Evolutionary conservation across 2,888 invertebrate genomes (phyloP), one percentile per base, ranked within the genome.

Genomic region (Aphrophora alni): DNA sequence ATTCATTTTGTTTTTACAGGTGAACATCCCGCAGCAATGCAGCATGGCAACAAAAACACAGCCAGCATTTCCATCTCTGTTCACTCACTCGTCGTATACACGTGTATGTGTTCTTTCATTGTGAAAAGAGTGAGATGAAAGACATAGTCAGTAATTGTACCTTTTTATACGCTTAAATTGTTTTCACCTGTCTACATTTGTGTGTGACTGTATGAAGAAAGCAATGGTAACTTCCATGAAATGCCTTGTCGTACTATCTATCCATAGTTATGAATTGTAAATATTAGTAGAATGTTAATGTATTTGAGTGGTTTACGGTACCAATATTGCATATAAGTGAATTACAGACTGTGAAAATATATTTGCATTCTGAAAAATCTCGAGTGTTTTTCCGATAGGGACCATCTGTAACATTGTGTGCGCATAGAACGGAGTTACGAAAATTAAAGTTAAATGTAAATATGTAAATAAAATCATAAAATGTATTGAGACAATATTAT

Each of bases 21-120:
- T 82, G 94, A 94, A 89, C 93, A 94, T 89, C 94, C 94, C 74
- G 94, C 94, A 25, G 93, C 93, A 72, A 93, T 93, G 90, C 93
- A 93, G 88, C 91, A 93, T 88, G 93, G 92, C 85, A 92, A 92
- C 88, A 82, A 87, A 80, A 88, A 88, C 85, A 88, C 84, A 71
- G 84, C 83, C 38, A 83, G 83, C 75, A 82, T 81, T 69, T 80
- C 82, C 21, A 80, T 84, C 77, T 82, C 83, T 24, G 80, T 84
- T 0, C 82, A 83, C 74, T 78, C 78, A 4, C 59, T 73, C 21
- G 24, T 78, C 21, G 33, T 73, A 2, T 73, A 72, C 28, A 73
- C 73, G 14, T 51, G 28, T 12, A 27, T 78, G 21, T 51, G 73
- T 0, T 27, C 59, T n/a, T 24, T 78, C 17, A 33, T 78, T n/a